These are phyloP conservation scores for Embiotoca jacksoni DNA, from an alignment of 2,113 vertebrate species.

Conservation along the genomic window DNA sequence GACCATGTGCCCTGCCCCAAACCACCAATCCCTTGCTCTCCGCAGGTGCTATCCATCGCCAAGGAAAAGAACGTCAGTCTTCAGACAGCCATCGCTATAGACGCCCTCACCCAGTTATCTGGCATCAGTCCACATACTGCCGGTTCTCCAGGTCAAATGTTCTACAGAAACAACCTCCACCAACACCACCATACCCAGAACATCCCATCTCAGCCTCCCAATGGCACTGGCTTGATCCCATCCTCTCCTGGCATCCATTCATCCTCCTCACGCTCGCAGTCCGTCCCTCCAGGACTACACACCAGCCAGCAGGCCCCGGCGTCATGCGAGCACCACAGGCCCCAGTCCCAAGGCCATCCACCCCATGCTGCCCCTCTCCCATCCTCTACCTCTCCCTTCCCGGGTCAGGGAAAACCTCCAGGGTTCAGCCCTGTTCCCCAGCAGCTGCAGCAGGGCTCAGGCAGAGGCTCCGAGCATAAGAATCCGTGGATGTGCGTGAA, in stretches of 20 bases:
- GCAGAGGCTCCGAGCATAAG: constrained; percentile 72
- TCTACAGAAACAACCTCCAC: constrained; percentile 74
- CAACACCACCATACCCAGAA: constrained; percentile 68
- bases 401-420: constrained; percentile 66
- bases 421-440: constrained; percentile 65
- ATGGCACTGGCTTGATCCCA: constrained; percentile 63
- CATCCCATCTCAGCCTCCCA: constrained; percentile 56
- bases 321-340: constrained; percentile 80
- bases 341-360: constrained; percentile 81
- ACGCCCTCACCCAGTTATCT: constrained; percentile 95
- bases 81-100: constrained; percentile 96
- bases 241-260: constrained; percentile 54
- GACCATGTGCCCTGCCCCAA: constrained; percentile 78
- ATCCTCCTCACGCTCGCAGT: constrained; percentile 80
- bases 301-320: constrained; percentile 65
- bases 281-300: constrained; percentile 78
- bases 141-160: constrained; percentile 64
- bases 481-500: constrained; percentile 81
- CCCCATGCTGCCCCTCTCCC: constrained; percentile 70
- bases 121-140: constrained; percentile 85
- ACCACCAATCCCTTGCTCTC: constrained; percentile 91
- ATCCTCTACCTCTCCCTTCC: constrained; percentile 81
- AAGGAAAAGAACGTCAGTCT: constrained; percentile 98
- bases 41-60: constrained; percentile 92
- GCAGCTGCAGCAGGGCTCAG: constrained; percentile 76